A percentile compares a stretch with the other conserved stretches of the same genome.
These are phyloP conservation scores for Sporophila hypoxantha DNA, from an alignment of 2,113 vertebrate species.

Conservation along the genomic window DNA sequence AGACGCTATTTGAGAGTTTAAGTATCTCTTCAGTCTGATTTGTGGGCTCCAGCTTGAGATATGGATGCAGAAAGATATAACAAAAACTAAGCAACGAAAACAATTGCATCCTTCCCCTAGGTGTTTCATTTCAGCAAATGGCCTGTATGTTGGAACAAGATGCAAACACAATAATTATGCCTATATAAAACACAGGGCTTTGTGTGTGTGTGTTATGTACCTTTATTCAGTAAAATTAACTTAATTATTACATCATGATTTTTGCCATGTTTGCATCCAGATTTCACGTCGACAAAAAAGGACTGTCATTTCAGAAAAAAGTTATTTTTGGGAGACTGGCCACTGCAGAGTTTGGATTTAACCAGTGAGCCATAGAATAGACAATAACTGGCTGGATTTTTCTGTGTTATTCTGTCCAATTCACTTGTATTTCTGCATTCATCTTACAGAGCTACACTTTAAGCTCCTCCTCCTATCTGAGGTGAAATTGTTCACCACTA, in stretches of 20 bases:
- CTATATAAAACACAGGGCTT: background rate
- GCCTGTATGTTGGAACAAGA: background rate
- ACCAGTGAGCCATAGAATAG: background rate
- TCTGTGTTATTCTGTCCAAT: background rate
- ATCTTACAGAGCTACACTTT: background rate
- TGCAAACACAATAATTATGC: background rate
- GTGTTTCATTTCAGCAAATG: background rate
- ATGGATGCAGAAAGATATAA: background rate
- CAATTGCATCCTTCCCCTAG: background rate
- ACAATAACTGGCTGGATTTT: background rate
- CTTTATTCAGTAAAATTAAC: background rate
- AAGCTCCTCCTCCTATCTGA: background rate
- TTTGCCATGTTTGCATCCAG: background rate
- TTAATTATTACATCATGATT: background rate
- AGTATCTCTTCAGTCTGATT: background rate
- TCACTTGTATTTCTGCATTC: background rate
- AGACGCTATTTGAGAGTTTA: constrained; percentile 28
- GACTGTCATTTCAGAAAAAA: background rate
- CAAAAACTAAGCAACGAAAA: background rate
- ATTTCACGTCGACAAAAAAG: background rate
- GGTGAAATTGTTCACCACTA: background rate
- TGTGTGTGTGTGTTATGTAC: background rate
- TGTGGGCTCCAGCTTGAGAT: background rate
- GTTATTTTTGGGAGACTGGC: fast-evolving
- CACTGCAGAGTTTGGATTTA: background rate